Base-by-base conservation (phyloP, 2,888 invertebrate species). In the Electrophaes corylata region DNA sequence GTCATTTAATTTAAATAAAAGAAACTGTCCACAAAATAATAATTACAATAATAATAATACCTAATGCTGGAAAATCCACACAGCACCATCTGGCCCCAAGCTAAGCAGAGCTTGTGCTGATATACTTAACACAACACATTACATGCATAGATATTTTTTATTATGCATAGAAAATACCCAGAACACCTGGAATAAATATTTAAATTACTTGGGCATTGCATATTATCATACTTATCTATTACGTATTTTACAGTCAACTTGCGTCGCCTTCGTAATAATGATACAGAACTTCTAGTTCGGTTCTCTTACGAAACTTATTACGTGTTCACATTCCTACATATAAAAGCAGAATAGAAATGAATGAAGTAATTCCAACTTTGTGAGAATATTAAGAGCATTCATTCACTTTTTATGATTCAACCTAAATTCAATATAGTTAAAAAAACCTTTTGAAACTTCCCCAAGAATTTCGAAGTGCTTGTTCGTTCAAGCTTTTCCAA, bases 341-440 rank as follows among this genome's bases (percentile, higher is more conserved):
- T 51, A 55, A 51, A 31, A 59, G 54, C 20, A 41, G 49, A 45
- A 50, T 54, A 54, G 29, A 53, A 59, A 59, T 59, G 49, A 59
- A 54, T 59, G 49, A 50, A 54, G 54, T 54, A 54, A 59, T 55
- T 55, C 47, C 50, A 46, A 37, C 50, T 41, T 39, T 55, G 37
- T 59, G 50, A 55, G 50, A 47, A 51, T 51, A 55, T 55, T 23
- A 51, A 44, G 39, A 39, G 31, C 43, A 51, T 1, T 2, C 23
- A n/a, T 31, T 53, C 35, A 41, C 43, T 51, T 46, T 55, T 55
- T 43, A 51, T 60, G 54, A 55, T 60, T 60, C 47, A 54, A 20
- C 47, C 40, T 49, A 41, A 59, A 54, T 46, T 46, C 50, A 48
- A 54, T 41, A 49, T 47, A 44, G 23, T 40, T 31, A 54, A 41